Evolutionary conservation across 2,797 vertebrate genomes (phyloP), one percentile per base, ranked within the genome.

Genomic region (Odontamblyopus lacepedii): DNA sequence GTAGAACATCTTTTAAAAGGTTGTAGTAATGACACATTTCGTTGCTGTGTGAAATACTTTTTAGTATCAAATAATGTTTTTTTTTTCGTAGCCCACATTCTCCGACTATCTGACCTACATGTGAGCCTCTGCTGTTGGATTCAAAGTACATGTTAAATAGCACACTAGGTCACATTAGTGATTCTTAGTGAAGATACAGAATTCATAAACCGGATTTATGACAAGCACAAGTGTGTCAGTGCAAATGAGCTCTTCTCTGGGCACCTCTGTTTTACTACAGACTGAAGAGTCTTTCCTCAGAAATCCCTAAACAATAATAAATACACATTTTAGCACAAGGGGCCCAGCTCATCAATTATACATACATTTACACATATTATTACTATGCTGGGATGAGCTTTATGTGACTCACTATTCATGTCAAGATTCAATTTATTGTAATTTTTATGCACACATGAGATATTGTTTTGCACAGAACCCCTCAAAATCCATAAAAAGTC

Each of bases 191-290:
- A 73, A 26, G 32, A 76, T 30, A 59, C 59, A 56, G 23, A 66
- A 67, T 70, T 48, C 32, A 38, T 38, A 71, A 29, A 69, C 48
- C 12, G 1, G 67, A 61, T 70, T 27, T 68, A 57, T 62, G 26
- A 75, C n/a, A 38, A 66, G 27, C 7, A 62, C 29, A 61, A 68
- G 26, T 63, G 70, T 60, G 67, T 44, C 41, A 62, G 60, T 59
- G 53, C 57, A 73, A 77, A 74, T 68, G 0, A 73, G 55, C 5
- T 61, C 8, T 59, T 71, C 9, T 44, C 4, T 41, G 2, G 59
- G 35, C 48, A 62, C 68, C 16, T 4, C 32, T 60, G 35, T 4
- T 41, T 65, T 9, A 41, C 18, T 48, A 71, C 38, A 72, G 60
- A 51, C 19, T 57, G 4, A 12, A 57, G 35, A 26, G 23, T 32